Percentiles rank a stretch among this genome's conserved stretches.
These are phyloP conservation scores for Philopotamus ludificatus DNA, from an alignment of 1,140 invertebrate species.

Conservation along the genomic window DNA sequence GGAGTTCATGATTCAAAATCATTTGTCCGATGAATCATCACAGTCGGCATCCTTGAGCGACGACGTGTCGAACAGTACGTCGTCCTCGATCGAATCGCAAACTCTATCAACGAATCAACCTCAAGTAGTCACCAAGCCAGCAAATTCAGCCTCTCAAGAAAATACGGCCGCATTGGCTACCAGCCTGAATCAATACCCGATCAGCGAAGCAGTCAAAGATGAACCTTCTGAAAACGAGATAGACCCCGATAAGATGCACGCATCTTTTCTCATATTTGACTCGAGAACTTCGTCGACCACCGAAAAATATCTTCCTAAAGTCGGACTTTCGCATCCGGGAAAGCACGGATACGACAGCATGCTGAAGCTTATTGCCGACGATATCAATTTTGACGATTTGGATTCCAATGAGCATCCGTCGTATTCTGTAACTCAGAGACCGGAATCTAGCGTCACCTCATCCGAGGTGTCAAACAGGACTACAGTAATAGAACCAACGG, in stretches of 20 bases:
- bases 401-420: constrained; percentile 36
- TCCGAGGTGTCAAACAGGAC: constrained; percentile 18
- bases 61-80: background rate
- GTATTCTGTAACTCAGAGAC: constrained; percentile 20
- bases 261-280: constrained; percentile 34
- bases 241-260: constrained; percentile 20
- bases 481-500: constrained; percentile 10
- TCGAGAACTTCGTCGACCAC: constrained; percentile 16
- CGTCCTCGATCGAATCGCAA: background rate
- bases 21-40: constrained; percentile 46
- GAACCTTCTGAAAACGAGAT: constrained; percentile 26
- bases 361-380: constrained; percentile 38
- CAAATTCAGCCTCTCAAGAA: constrained; percentile 7
- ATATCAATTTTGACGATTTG: constrained; percentile 38
- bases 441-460: background rate
- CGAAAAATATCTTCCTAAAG: constrained; percentile 24
- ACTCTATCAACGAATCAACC: constrained; percentile 5
- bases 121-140: constrained; percentile 1
- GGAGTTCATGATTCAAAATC: constrained; percentile 46
- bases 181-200: constrained; percentile 35
- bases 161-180: constrained; percentile 32
- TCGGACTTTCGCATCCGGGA: constrained; percentile 22
- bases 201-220: constrained; percentile 21
- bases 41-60: background rate
- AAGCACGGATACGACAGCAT: constrained; percentile 36